Conservation (phyloP, 2,797 vertebrate genomes). For the Esox lucius region DNA sequence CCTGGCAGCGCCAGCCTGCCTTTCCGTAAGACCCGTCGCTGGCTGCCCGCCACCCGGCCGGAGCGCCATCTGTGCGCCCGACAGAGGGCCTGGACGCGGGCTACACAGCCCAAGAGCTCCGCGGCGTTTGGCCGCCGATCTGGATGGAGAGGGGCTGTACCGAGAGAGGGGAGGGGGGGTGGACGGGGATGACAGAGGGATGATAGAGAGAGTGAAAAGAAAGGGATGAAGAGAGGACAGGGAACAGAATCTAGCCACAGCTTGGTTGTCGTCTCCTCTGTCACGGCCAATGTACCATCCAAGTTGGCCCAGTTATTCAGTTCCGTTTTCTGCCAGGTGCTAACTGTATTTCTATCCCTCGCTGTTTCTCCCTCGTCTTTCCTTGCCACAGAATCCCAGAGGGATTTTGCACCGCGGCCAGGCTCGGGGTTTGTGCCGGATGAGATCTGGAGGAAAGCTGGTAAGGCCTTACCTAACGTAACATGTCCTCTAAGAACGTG, state of each 20-base stretch:
- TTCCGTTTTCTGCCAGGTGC: conserved; percentile 36
- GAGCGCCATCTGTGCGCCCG: conserved; percentile 73
- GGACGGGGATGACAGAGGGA: not conserved
- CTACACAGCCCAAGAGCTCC: conserved; percentile 36
- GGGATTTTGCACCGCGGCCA: conserved; percentile 86
- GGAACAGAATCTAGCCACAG: conserved; percentile 69
- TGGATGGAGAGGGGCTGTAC: conserved; percentile 20
- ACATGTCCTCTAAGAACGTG: not conserved
- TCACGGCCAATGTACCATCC: conserved; percentile 52
- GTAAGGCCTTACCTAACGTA: conserved; percentile 70
- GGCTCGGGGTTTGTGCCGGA: conserved; percentile 94
- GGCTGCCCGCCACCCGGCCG: conserved; percentile 57
- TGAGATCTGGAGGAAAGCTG: conserved; percentile 99
- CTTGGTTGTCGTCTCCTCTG: conserved; percentile 58
- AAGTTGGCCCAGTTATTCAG: not conserved
- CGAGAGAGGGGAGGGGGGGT: not conserved
- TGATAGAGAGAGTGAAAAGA: conserved; percentile 24
- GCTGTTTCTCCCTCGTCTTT: not conserved
- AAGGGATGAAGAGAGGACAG: conserved; percentile 42
- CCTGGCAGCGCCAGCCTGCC: conserved; percentile 57
- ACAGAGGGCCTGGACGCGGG: conserved; percentile 61
- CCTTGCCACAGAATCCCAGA: conserved; percentile 82
- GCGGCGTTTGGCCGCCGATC: conserved; percentile 28
- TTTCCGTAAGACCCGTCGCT: conserved; percentile 64
- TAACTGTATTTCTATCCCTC: conserved; percentile 26